A percentile compares a stretch with the other conserved stretches of the same genome.
Evolutionary conservation across 2,113 vertebrate genomes (phyloP).

Genomic region (Anser brachyrhynchus): DNA sequence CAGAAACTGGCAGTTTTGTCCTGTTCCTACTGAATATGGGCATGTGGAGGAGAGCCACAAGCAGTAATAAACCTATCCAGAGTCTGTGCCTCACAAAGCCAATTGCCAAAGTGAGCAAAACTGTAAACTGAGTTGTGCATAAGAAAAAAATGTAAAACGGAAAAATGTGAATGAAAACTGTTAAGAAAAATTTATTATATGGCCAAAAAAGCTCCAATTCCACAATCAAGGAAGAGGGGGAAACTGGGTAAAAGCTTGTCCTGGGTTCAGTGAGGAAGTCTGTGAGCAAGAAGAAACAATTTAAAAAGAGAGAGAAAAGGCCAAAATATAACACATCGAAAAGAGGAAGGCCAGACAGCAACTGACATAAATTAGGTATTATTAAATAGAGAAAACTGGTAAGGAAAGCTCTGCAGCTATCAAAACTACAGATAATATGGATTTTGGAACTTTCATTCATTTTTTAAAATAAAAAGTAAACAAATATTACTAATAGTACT

Average conservation of each 20-base stretch:
- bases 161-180: slow-evolving; percentile 5
- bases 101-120: background rate
- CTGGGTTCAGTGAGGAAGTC: background rate
- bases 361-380: background rate
- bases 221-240: background rate
- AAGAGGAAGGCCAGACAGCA: background rate
- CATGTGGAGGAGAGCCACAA: background rate
- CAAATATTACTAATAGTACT: background rate
- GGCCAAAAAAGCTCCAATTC: background rate
- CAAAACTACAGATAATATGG: background rate
- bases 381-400: background rate
- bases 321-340: background rate
- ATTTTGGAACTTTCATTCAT: background rate
- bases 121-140: background rate
- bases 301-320: background rate
- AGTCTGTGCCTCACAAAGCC: background rate
- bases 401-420: background rate
- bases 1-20: background rate
- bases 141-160: background rate
- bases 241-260: slow-evolving; percentile 1
- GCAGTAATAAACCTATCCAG: background rate
- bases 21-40: background rate
- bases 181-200: background rate
- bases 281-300: background rate
- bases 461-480: background rate